Base-by-base conservation (phyloP, 2,113 vertebrate genomes). In the Sphyrna mokarran region DNA sequence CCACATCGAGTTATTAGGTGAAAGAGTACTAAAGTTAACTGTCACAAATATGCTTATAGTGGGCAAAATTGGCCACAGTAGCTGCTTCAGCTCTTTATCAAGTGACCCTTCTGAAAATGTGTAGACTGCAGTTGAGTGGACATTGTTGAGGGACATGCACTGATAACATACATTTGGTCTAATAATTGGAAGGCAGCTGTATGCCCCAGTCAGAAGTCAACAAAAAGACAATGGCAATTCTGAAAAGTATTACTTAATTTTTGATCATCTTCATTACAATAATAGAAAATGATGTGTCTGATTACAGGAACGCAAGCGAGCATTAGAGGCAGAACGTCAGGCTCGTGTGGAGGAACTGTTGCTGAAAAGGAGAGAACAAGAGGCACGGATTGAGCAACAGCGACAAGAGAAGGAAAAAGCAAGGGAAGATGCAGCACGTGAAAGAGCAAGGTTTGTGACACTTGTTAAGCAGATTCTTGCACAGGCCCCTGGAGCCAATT, bases 301-400 rank as follows among this genome's bases (percentile, higher is more conserved):
- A 96, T 18, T 93, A 40, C 69, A 99, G 99, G 99, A 99, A 96
- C 98, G 99, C 43, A 99, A 99, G 96, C 97, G 99, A 95, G 98
- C 97, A 0, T 96, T 99, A 26, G 99, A 99, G 97, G 99, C 99
- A 0, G 99, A 99, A 96, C 98, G 99, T 0, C 99, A 99, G 97
- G 99, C 99, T 0, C 98, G 99, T 23, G 98, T 99, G 86, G 99
- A 99, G 97, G 99, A 99, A 97, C 96, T 99, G 96, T 96, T 99
- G 96, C 97, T 98, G 96, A 98, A 97, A 96, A 98, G 99, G 96
- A 98, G 98, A 68, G 99, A 99, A 70, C 99, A 99, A 90, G 99
- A 99, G 96, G 98, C 99, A 0, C 98, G 99, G 0, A 99, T 99
- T 95, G 99, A 99, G 23, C 99, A 99, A 96, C 99, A 99, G 97